phyloP scores from a whole-genome alignment of 2,888 invertebrate genomes.

The Geophilus truncorum region DNA sequence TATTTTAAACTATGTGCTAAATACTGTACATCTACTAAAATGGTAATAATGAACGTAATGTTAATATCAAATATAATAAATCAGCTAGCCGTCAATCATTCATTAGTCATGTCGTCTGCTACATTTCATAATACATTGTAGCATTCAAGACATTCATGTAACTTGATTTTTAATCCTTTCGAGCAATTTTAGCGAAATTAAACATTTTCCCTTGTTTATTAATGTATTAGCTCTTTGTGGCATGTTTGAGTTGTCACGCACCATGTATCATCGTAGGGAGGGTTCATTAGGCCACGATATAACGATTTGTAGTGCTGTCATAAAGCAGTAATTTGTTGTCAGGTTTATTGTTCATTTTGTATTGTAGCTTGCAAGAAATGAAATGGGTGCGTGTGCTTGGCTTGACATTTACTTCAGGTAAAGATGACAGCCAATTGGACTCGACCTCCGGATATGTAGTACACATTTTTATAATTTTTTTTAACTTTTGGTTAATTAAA shows the following conservation, averaged over 20 bases:
- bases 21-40: no score
- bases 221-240: not conserved
- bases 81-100: no score
- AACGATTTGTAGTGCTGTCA: not conserved
- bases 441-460: not conserved
- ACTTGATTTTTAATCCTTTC: no score
- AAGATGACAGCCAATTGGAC: not conserved
- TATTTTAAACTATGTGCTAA: no score
- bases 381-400: not conserved
- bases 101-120: no score
- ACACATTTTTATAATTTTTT: not conserved
- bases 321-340: not conserved
- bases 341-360: not conserved
- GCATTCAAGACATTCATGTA: no score
- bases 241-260: not conserved
- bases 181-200: no score
- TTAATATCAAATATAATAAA: no score
- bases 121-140: no score
- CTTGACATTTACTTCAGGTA: not conserved
- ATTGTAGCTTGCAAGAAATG: conserved; percentile 3
- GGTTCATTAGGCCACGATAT: not conserved
- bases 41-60: no score
- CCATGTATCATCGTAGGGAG: not conserved
- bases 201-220: not conserved
- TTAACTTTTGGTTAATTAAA: not conserved